Base-by-base conservation (phyloP, 2,113 vertebrate species). In the Platycercus adscitus region DNA sequence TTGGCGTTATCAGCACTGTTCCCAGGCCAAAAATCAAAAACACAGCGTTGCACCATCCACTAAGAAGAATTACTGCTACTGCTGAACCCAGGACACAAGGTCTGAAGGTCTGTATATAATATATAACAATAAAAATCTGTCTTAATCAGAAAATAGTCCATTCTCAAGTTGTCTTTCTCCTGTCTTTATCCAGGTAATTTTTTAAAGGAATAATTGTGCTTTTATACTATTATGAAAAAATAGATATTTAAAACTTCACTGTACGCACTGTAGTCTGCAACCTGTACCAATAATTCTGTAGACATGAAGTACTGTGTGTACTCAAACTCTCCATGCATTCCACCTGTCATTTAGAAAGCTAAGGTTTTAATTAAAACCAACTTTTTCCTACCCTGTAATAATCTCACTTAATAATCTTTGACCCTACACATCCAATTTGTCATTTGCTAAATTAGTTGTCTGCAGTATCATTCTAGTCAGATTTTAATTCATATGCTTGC, bases 361-460 rank as follows among this genome's bases (percentile, higher is more conserved):
- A 81, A 55, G 46, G 17, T 49, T 89, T 84, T 52, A 89, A 89
- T 91, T 87, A 78, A 92, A 91, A 31, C 5, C 2, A 24, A 86
- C n/a, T 70, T 41, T 64, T 64, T 55, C 18, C 35, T 76, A 19
- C 55, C 41, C 31, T 52, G 12, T 47, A 94, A 53, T 46, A 64
- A 76, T 28, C 66, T 82, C 63, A 10, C 47, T 93, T 78, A 84
- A 75, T 95, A 82, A 89, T 91, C 68, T 95, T 89, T 81, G 70
- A 78, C 49, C 52, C 35, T 31, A 19, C 4, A n/a, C 18, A 60
- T 31, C 29, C 68, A 53, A 91, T 72, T 29, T 49, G 21, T 41
- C 71, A 87, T 35, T 61, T 86, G 19, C 41, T 83, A 81, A 91
- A 84, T 78, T 52, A 94, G 20, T 64, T 81, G 18, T 69, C 85